Conservation (phyloP, 2,797 vertebrate species). For the Selene dorsalis region DNA sequence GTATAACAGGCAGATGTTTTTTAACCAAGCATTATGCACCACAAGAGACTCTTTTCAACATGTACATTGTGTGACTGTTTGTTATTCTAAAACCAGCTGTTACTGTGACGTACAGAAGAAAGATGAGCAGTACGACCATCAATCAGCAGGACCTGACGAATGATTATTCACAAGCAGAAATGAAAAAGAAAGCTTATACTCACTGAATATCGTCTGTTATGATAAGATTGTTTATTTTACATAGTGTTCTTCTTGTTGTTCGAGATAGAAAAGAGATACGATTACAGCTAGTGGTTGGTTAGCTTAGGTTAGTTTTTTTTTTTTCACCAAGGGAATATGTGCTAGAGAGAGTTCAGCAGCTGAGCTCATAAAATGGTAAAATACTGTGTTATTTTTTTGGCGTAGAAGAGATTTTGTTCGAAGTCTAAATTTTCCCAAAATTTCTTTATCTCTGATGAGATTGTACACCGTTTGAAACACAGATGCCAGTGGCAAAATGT, state of each 20-base stretch:
- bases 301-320: neutral
- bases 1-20: conserved; percentile 73
- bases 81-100: conserved; percentile 34
- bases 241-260: neutral
- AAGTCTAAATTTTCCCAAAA: neutral
- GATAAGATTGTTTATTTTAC: neutral
- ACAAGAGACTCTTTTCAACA: conserved; percentile 36
- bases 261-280: neutral
- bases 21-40: conserved; percentile 59
- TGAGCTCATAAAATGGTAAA: too few species aligned
- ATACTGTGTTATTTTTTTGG: too few species aligned
- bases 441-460: conserved; percentile 5
- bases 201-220: neutral
- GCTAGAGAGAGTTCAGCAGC: too few species aligned
- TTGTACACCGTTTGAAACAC: neutral
- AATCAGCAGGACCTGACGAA: conserved; percentile 1
- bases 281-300: neutral
- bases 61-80: conserved; percentile 37
- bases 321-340: too few species aligned
- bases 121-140: conserved; percentile 18
- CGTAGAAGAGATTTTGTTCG: neutral
- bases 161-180: conserved; percentile 19
- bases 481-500: conserved; percentile 15
- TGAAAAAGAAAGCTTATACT: neutral
- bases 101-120: conserved; percentile 27